These are phyloP conservation scores for Panagrolaimus sp. DNA, from an alignment of 1,140 invertebrate species.

Conservation along the genomic window DNA sequence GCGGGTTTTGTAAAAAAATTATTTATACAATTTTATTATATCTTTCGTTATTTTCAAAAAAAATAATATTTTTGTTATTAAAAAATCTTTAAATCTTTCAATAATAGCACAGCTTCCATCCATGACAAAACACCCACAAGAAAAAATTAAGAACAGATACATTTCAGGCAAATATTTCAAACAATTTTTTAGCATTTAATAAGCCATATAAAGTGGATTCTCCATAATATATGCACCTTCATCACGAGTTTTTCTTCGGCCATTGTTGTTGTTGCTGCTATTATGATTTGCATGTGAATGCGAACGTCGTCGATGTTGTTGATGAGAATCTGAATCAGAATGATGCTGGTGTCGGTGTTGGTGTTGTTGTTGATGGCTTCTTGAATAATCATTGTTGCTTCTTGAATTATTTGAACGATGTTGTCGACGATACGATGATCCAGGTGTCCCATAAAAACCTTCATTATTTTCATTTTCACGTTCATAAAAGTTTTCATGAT, in stretches of 20 bases:
- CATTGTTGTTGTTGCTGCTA: too few species aligned
- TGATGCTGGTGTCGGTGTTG: conserved; percentile 10
- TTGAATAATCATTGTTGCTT: not conserved
- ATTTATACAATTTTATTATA: too few species aligned
- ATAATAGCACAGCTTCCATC: too few species aligned
- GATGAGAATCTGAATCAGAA: not conserved
- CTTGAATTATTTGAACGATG: not conserved
- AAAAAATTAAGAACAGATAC: too few species aligned
- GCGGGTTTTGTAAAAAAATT: too few species aligned
- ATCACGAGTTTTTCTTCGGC: not conserved
- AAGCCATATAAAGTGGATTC: conserved; percentile 14
- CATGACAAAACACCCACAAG: too few species aligned
- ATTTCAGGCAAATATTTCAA: too few species aligned
- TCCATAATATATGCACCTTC: conserved; percentile 16
- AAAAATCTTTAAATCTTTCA: too few species aligned
- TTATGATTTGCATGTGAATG: not conserved
- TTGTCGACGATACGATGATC: not conserved
- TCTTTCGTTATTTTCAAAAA: too few species aligned
- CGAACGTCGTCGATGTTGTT: not conserved
- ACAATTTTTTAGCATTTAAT: conserved; percentile 7
- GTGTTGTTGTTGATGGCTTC: too few species aligned
- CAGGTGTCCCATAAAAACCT: not conserved
- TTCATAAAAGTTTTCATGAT: not conserved
- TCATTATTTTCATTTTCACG: not conserved
- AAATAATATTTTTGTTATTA: too few species aligned